Evolutionary conservation across 2,113 vertebrate genomes (phyloP), one percentile per base, ranked within the genome.

Genomic region (Dromaius novaehollandiae): DNA sequence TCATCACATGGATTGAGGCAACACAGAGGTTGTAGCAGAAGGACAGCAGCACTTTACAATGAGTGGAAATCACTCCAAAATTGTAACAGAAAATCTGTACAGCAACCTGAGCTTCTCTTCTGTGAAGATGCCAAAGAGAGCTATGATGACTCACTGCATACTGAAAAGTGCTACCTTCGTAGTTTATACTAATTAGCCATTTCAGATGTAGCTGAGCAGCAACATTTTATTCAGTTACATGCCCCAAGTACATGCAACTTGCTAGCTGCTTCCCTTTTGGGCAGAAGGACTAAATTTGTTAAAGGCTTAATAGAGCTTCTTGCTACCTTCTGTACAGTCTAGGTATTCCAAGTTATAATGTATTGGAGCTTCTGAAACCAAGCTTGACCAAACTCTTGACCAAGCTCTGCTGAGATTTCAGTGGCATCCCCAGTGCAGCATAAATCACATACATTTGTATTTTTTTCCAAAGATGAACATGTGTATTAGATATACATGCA

Each of bases 351-450:
- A 58, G 50, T 84, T 86, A 92, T 81, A 92, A 89, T 1, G 3
- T 85, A 61, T 93, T 2, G 0, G 80, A 96, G 80, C 94, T 96
- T 95, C 96, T 96, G 89, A 97, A 97, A 91, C 81, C 76, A 58
- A 94, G 56, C 82, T 94, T 93, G 87, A 86, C n/a, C 70, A 94
- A 82, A 85, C 75, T 89, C 82, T 94, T 92, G 74, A 63, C 78
- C 79, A 83, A 89, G 86, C 58, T 93, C 83, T 85, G 75, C 80
- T 87, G 74, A 96, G 71, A 53, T 97, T 97, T 97, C 89, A 94
- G 1, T 75, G 80, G 63, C 56, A 63, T 86, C 81, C 82, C 91
- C 64, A 55, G 70, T 68, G 64, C 89, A 89, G 32, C 19, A 34
- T 50, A 64, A 30, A 73, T 89, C 8, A 6, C 44, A 53, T 25